Percentiles rank a stretch among this genome's conserved stretches.
Evolutionary conservation across 1,140 invertebrate species (phyloP).

Genomic region (Papilio aristodemus): DNA sequence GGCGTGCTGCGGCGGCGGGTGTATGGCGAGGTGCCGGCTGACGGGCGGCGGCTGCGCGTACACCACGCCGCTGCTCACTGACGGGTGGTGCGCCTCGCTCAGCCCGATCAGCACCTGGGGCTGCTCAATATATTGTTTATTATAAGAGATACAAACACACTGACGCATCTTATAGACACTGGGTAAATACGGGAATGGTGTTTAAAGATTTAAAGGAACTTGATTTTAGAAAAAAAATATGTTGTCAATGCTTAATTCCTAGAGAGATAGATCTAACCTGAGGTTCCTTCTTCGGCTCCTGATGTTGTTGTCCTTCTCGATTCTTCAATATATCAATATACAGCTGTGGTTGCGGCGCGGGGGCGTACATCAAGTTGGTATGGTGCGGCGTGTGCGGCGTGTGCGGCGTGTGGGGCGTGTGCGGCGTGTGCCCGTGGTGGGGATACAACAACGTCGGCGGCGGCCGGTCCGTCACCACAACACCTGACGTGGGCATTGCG

Average conservation of each 20-base stretch:
- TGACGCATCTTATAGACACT: too few species aligned
- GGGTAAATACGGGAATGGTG: too few species aligned
- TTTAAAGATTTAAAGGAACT: too few species aligned
- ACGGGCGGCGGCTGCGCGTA: conserved; percentile 62
- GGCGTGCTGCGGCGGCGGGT: conserved; percentile 52
- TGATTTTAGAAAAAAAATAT: too few species aligned
- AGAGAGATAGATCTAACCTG: too few species aligned
- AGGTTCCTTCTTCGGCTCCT: conserved; percentile 65
- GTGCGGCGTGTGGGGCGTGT: conserved; percentile 56
- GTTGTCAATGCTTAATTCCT: too few species aligned
- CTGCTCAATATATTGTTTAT: conserved; percentile 33
- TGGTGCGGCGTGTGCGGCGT: conserved; percentile 61
- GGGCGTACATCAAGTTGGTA: conserved; percentile 67
- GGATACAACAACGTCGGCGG: conserved; percentile 68
- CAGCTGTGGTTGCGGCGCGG: conserved; percentile 62
- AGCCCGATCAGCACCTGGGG: conserved; percentile 70
- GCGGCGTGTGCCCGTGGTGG: conserved; percentile 64
- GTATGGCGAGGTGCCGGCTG: conserved; percentile 56
- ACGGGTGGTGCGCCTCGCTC: conserved; percentile 65
- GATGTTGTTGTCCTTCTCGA: conserved; percentile 60
- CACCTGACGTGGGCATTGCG: conserved; percentile 65
- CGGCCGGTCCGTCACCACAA: conserved; percentile 63
- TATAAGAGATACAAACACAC: too few species aligned
- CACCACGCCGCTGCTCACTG: conserved; percentile 58
- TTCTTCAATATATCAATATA: conserved; percentile 70